Base-by-base conservation (phyloP, 2,797 vertebrate genomes). In the Xiphophorus birchmanni region DNA sequence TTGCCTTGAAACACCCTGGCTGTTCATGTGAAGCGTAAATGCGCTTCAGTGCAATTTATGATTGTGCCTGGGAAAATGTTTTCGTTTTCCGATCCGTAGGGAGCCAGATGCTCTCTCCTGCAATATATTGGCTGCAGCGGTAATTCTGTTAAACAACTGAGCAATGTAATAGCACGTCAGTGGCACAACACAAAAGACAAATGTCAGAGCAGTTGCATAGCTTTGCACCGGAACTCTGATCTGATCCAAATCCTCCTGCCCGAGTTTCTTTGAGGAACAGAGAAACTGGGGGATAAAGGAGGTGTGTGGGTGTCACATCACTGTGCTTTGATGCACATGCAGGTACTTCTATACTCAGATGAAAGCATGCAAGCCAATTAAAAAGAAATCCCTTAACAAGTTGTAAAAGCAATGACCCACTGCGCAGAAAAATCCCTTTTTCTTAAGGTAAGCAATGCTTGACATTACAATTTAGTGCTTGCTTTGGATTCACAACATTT, bases 321-420 rank as follows among this genome's bases (percentile, higher is more conserved):
- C 74, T 92, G 88, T 35, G 89, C 89, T 91, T 95, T 94, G 88
- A 96, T 94, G 87, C 92, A 94, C 85, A 89, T 93, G 93, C 67
- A 86, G 95, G 76, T 94, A 91, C 40, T 95, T 95, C 93, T 95
- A 92, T 72, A 92, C 92, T 85, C 88, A 93, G 89, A 95, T 94
- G 86, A 95, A 92, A 86, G 94, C 94, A 86, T 92, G 92, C 92
- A 92, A 94, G 87, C 92, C 93, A 92, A 96, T 96, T 89, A 96
- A 93, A 96, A 93, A 93, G 84, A 95, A 89, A 90, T 95, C 95
- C 84, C 94, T 90, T 82, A 94, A 93, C 89, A 90, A 29, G 89
- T 91, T 92, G 93, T 83, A 90, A 93, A 93, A 93, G 93, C 95
- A 82, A 83, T 94, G 91, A 96, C 94, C 95, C 93, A 94, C 89